Percentiles rank a stretch among this genome's conserved stretches.
phyloP scores from a whole-genome alignment of 2,797 vertebrate genomes.

The Xiphorhynchus erythropygius region DNA sequence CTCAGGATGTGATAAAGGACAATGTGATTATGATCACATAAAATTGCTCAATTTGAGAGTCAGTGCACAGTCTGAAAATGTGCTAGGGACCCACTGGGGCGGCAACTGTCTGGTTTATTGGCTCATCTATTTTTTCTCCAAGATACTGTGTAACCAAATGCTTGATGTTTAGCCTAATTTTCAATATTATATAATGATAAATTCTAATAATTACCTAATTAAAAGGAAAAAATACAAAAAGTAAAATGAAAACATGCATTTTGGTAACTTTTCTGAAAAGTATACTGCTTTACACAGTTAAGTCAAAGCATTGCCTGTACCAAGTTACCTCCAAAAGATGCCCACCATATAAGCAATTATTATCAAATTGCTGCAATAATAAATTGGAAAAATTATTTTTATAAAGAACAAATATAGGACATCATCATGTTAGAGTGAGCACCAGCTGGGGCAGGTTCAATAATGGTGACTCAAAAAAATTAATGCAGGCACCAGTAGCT shows the following conservation, averaged over 20 bases:
- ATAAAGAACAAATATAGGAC: background rate
- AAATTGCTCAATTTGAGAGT: background rate
- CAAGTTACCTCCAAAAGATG: background rate
- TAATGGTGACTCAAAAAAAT: background rate
- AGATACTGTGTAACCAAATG: background rate
- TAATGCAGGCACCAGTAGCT: background rate
- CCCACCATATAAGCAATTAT: background rate
- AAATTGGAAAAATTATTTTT: background rate
- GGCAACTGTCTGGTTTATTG: background rate
- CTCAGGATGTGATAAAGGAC: background rate
- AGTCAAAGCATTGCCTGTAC: background rate
- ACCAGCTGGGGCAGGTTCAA: background rate
- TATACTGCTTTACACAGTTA: background rate
- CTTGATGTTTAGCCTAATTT: background rate
- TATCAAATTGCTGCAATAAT: background rate
- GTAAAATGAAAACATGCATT: background rate
- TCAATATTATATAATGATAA: background rate
- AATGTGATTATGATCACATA: background rate
- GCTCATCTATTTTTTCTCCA: background rate
- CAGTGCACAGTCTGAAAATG: background rate
- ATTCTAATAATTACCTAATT: background rate
- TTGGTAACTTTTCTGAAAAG: background rate
- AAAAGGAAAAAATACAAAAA: background rate
- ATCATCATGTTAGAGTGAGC: background rate
- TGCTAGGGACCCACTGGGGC: background rate